Base-by-base conservation (phyloP, 2,797 vertebrate genomes). In the Scleropages formosus region DNA sequence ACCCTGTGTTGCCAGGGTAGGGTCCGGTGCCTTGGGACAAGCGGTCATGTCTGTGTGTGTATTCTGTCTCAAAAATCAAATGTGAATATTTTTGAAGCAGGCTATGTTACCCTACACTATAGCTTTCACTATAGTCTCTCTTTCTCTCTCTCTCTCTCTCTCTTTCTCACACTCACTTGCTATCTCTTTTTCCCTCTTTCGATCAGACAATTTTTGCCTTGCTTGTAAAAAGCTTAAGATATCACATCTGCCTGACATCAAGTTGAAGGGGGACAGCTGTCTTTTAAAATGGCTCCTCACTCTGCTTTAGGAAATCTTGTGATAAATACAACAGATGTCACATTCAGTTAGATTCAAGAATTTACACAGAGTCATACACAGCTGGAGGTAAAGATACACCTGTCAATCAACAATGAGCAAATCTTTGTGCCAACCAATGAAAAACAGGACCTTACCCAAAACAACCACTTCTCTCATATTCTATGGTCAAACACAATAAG, bases 311-410 rank as follows among this genome's bases (percentile, higher is more conserved):
- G 63, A 26, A 62, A 44, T 4, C 49, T 13, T 49, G 59, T 61
- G 39, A 73, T 73, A 61, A 61, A 73, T 61, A 44, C 59, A 59
- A 59, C 18, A 61, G 18, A 73, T 44, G 46, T 62, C 60, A 15
- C 20, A 51, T 62, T 49, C 15, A 47, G 39, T 61, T 53, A 70
- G 68, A 46, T 26, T 24, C 47, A 18, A 56, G 47, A 56, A 27
- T 26, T 18, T 8, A 51, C 20, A 56, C 22, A 27, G 10, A 70
- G 22, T 13, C 49, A 56, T 12, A 16, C 47, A 47, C 49, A 24
- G n/a, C 24, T 1, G 24, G 49, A 49, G 47, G 26, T 31, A 47
- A 56, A 26, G 26, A 18, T 20, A 24, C 24, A 26, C 18, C 60
- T 62, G 31, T 26, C 31, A 74, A 59, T 26, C 63, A 74, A 31